Evolutionary conservation across 2,888 invertebrate species (phyloP).

Genomic region (Cephus sareptanus): DNA sequence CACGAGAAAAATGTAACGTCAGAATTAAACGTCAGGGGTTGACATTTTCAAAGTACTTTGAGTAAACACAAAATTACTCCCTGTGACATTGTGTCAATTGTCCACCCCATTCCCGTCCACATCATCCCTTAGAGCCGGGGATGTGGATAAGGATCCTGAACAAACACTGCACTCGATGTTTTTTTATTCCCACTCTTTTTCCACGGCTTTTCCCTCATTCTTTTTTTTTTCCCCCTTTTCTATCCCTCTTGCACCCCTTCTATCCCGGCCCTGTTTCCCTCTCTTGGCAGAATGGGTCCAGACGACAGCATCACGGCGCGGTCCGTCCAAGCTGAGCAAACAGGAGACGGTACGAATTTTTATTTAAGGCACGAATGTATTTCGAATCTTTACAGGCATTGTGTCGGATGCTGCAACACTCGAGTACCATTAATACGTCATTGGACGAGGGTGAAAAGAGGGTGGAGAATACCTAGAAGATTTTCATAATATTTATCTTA

Average conservation of each 20-base stretch:
- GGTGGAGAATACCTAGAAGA: neutral
- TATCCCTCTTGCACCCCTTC: too few species aligned
- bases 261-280: neutral
- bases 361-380: constrained; percentile 6
- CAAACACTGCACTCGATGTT: constrained; percentile 20
- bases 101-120: neutral
- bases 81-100: constrained; percentile 9
- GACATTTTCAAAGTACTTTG: constrained; percentile 32
- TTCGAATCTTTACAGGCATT: neutral
- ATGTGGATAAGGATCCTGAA: constrained; percentile 21
- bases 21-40: constrained; percentile 33
- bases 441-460: neutral
- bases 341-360: constrained; percentile 10
- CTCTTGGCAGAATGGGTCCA: neutral
- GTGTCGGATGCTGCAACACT: neutral
- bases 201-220: too few species aligned
- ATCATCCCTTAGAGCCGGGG: constrained; percentile 8
- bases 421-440: constrained; percentile 1
- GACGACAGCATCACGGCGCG: constrained; percentile 5
- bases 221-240: too few species aligned
- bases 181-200: constrained; percentile 8
- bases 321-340: constrained; percentile 18
- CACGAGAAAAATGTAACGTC: neutral
- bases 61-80: constrained; percentile 41
- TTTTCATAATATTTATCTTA: neutral